Percentiles rank a stretch among this genome's conserved stretches.
These are phyloP conservation scores for Entelurus aequoreus DNA, from an alignment of 2,113 vertebrate species.

Conservation along the genomic window DNA sequence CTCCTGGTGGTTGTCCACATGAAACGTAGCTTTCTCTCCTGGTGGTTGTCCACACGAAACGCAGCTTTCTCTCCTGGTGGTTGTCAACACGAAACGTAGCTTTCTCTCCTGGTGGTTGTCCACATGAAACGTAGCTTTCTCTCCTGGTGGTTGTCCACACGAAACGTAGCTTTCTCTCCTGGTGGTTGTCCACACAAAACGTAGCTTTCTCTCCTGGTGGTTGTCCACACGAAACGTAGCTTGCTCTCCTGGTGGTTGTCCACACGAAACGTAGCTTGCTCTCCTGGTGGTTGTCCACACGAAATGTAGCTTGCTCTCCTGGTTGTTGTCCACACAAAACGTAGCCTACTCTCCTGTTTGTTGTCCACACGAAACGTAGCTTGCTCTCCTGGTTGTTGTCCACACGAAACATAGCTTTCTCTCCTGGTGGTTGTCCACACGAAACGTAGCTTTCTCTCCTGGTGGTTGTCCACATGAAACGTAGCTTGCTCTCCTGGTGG, in stretches of 20 bases:
- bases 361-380: conserved; percentile 9
- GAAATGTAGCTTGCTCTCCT: conserved; percentile 28
- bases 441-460: conserved; percentile 29
- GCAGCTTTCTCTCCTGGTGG: conserved; percentile 44
- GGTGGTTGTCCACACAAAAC: conserved; percentile 37
- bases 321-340: conserved; percentile 30
- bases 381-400: conserved; percentile 48
- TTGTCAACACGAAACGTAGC: conserved; percentile 8
- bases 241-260: conserved; percentile 47
- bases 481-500: conserved; percentile 45
- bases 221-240: conserved; percentile 17
- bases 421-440: conserved; percentile 36
- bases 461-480: conserved; percentile 29
- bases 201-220: conserved; percentile 41
- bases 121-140: conserved; percentile 36
- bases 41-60: conserved; percentile 30
- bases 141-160: conserved; percentile 36
- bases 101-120: conserved; percentile 53
- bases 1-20: conserved; percentile 35
- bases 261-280: conserved; percentile 20
- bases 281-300: conserved; percentile 36
- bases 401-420: conserved; percentile 21
- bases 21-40: conserved; percentile 28
- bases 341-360: conserved; percentile 44
- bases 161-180: conserved; percentile 29